These are phyloP conservation scores for Cydia fagiglandana DNA, from an alignment of 1,140 invertebrate genomes.

Conservation along the genomic window DNA sequence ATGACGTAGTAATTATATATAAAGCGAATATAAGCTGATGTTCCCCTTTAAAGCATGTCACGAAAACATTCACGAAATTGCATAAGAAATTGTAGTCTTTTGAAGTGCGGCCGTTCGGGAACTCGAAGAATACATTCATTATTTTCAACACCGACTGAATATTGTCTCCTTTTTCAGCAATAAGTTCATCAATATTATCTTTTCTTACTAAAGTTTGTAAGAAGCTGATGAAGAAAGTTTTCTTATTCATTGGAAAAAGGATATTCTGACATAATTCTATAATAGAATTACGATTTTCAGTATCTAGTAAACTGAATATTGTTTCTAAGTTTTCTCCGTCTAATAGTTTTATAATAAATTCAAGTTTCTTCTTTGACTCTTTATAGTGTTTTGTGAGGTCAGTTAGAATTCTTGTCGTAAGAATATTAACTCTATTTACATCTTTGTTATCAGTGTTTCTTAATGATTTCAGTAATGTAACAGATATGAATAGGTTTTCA, in stretches of 20 bases:
- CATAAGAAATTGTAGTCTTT: constrained; percentile 55
- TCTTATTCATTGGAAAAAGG: constrained; percentile 63
- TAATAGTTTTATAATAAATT: constrained; percentile 63
- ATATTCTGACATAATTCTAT: constrained; percentile 60
- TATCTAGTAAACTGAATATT: constrained; percentile 58
- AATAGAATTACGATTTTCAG: constrained; percentile 45
- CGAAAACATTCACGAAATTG: constrained; percentile 63
- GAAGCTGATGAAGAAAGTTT: constrained; percentile 57
- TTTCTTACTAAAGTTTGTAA: constrained; percentile 66
- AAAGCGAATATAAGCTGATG: constrained; percentile 68
- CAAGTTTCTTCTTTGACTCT: constrained; percentile 66
- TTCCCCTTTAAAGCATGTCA: constrained; percentile 58
- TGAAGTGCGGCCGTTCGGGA: constrained; percentile 52
- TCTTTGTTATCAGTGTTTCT: constrained; percentile 38
- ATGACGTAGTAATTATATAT: constrained; percentile 58
- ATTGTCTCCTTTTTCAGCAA: constrained; percentile 65
- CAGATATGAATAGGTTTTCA: constrained; percentile 55
- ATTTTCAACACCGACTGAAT: constrained; percentile 69
- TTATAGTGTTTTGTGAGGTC: constrained; percentile 61
- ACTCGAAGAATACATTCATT: constrained; percentile 62
- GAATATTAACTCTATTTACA: constrained; percentile 32
- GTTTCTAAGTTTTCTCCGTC: constrained; percentile 64
- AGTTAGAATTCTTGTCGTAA: constrained; percentile 51
- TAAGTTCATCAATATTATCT: constrained; percentile 61
- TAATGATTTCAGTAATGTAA: constrained; percentile 59